Base-by-base conservation (phyloP, 2,888 invertebrate species). In the Nemoura dubitans region DNA sequence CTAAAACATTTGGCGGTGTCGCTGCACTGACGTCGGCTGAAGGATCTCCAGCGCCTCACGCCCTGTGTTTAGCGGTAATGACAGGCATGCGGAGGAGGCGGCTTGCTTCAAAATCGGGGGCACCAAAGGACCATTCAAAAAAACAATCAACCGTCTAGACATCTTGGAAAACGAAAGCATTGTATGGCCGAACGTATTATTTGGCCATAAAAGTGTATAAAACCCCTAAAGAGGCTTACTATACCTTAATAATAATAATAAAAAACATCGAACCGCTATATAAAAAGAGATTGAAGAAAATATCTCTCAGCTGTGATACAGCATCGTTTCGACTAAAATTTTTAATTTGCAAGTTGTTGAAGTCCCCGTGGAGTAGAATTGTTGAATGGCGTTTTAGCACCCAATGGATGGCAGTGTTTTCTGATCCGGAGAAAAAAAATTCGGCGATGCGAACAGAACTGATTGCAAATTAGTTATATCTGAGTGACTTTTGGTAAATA, bases 61-160 rank as follows among this genome's bases (percentile, higher is more conserved):
- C 28, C 29, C 81, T 30, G 81, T 30, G 81, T 81, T 30, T n/a
- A 81, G 81, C 81, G 29, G 6, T 81, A 81, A 81, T 81, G 28
- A 28, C 30, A 81, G 81, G n/a, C 16, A 81, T 29, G 81, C 29
- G 81, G 81, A 29, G 30, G 81, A 81, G 81, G 28, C 81, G 28
- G n/a, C 81, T 81, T 81, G 81, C 26, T 30, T 30, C 14, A 59
- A 59, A 59, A 59, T 21, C 59, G 59, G 59, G 59, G 59, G 59
- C 59, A 59, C 7, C 26, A 28, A 43, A 83, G 83, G 28, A 25
- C 26, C 42, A 83, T 25, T 83, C 36, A 29, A 83, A 83, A 27
- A 29, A 83, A 83, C 26, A 43, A 83, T 42, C 5, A 16, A 43
- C n/a, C 84, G 84, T 84, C 76, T 76, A 76, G 84, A 84, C 59